A percentile compares a stretch with the other conserved stretches of the same genome.
These are phyloP conservation scores for Semnopithecus entellus DNA, from an alignment of 2,113 vertebrate genomes.

Conservation along the genomic window DNA sequence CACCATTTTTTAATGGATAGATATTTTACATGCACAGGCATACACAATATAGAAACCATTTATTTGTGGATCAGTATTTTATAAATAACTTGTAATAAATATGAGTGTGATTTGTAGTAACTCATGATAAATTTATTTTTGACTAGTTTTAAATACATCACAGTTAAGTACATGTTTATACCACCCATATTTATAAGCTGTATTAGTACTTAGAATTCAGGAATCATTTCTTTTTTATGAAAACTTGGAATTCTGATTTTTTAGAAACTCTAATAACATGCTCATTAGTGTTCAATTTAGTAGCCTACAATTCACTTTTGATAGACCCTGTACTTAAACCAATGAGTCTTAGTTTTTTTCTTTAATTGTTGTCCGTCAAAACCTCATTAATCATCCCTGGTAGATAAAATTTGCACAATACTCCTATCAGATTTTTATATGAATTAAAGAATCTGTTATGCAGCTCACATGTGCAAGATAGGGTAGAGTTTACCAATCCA, in stretches of 20 bases:
- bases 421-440: not conserved
- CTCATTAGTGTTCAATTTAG: constrained; percentile 31
- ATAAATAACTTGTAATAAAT: not conserved
- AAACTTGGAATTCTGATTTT: not conserved
- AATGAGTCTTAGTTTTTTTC: not conserved
- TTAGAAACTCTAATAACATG: not conserved
- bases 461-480: not conserved
- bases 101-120: not conserved
- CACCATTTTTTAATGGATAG: not conserved
- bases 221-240: not conserved
- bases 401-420: not conserved
- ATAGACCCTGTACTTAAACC: not conserved
- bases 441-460: not conserved
- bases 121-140: not conserved
- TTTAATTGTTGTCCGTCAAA: not conserved
- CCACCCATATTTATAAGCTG: not conserved
- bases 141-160: not conserved
- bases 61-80: not conserved
- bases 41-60: not conserved
- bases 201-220: not conserved
- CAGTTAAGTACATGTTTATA: not conserved
- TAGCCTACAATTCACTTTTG: constrained; percentile 46
- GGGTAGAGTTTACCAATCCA: not conserved
- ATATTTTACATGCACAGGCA: not conserved
- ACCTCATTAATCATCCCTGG: not conserved